Evolutionary conservation across 2,113 vertebrate species (phyloP), one percentile per base, ranked within the genome.

Genomic region (Oceanites oceanicus): DNA sequence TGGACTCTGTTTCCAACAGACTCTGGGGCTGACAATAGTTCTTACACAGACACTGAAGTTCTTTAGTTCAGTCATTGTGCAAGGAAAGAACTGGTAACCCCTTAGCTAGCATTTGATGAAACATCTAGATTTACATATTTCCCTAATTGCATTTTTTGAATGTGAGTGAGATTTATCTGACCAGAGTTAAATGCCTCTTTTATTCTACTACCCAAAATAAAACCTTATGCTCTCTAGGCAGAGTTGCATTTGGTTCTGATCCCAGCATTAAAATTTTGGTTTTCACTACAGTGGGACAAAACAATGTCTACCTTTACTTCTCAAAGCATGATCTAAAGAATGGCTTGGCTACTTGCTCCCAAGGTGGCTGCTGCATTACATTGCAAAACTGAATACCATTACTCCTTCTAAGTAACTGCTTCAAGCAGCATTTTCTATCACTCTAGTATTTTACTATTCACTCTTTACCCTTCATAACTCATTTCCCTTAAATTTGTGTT

Each of bases 121-220:
- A 98, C 98, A 98, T 98, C 98, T 98, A 98, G 98, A 98, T 98
- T 98, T 98, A 98, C 98, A 98, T 98, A 98, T 98, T 98, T 98
- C 97, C 97, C 97, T 98, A 98, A 98, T 98, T 98, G 98, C 97
- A 96, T 98, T 98, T 98, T 96, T 98, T 98, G 96, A 98, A 98
- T 87, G 97, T 90, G 96, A 97, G 97, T 88, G 96, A 97, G 98
- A 98, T 98, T 98, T 98, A 98, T 98, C 98, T 98, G 97, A 98
- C 92, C 50, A 95, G 92, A 98, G 97, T 97, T 98, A 98, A 98
- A 98, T 97, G 97, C 91, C 88, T 94, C 94, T 91, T 98, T 98
- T 98, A 98, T 98, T 98, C 94, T 89, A 66, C 77, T 78, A 82
- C 90, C 91, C 91, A 96, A 98, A 98, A 96, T 73, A 96, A 94